phyloP scores from a whole-genome alignment of 1,140 invertebrate genomes.

The Solen grandis region DNA sequence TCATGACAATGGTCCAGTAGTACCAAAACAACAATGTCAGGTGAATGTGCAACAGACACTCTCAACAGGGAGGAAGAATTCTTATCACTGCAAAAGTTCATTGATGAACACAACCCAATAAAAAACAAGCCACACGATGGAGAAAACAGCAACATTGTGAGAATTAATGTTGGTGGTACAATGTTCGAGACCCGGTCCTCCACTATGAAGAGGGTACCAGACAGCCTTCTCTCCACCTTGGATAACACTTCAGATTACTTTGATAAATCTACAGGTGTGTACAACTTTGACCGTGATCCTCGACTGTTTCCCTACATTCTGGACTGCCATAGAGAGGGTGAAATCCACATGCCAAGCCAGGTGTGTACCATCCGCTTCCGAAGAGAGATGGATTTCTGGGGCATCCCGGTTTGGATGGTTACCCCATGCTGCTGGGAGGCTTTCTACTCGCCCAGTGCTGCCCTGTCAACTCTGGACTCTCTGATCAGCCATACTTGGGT shows the following conservation, averaged over 20 bases:
- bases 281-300: slow-evolving; percentile 98
- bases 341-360: slow-evolving; percentile 96
- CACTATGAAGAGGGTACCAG: not conserved
- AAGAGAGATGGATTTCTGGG: slow-evolving; percentile 63
- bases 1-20: too few species aligned
- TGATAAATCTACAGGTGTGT: slow-evolving; percentile 89
- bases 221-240: not conserved
- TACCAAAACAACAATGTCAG: too few species aligned
- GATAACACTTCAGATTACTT: not conserved
- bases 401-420: slow-evolving; percentile 12
- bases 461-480: not conserved
- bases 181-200: not conserved
- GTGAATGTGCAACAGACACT: too few species aligned
- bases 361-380: slow-evolving; percentile 87
- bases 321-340: slow-evolving; percentile 97
- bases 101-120: too few species aligned
- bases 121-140: too few species aligned
- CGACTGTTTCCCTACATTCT: slow-evolving; percentile 96
- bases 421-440: slow-evolving; percentile 33
- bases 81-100: too few species aligned
- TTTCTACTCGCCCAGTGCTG: not conserved
- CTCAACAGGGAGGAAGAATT: too few species aligned
- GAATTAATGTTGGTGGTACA: slow-evolving; percentile 15
- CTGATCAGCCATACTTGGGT: not conserved
- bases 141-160: too few species aligned